Conservation (phyloP, 2,113 vertebrate genomes). For the Hydrochoerus hydrochaeris region DNA sequence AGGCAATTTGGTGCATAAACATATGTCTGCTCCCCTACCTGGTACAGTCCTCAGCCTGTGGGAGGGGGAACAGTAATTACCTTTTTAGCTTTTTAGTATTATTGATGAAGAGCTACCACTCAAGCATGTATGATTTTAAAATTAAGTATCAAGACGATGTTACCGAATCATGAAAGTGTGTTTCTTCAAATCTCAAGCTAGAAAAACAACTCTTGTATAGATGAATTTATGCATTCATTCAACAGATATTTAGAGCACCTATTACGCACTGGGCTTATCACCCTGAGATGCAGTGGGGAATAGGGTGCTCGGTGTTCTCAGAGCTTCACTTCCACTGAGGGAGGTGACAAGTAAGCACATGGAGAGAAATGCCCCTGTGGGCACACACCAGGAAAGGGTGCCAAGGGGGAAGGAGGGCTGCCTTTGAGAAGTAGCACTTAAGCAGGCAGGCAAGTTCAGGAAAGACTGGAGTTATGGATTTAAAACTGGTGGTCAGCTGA, state of each 20-base stretch:
- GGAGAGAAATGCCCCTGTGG: no score
- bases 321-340: no score
- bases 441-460: no score
- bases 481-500: no score
- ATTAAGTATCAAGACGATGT: not conserved
- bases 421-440: not conserved
- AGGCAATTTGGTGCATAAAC: no score
- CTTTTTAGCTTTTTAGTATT: not conserved
- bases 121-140: not conserved
- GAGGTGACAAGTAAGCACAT: not conserved
- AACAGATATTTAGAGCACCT: not conserved
- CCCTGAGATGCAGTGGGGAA: fast-evolving
- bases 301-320: fast-evolving
- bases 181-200: not conserved
- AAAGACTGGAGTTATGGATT: no score
- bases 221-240: not conserved
- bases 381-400: not conserved
- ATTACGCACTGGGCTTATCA: not conserved
- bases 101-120: not conserved
- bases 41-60: not conserved
- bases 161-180: not conserved
- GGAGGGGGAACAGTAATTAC: not conserved
- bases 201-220: not conserved
- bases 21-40: not conserved
- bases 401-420: not conserved